Evolutionary conservation across 2,888 invertebrate species (phyloP).

Genomic region (Branchellion lobata): DNA sequence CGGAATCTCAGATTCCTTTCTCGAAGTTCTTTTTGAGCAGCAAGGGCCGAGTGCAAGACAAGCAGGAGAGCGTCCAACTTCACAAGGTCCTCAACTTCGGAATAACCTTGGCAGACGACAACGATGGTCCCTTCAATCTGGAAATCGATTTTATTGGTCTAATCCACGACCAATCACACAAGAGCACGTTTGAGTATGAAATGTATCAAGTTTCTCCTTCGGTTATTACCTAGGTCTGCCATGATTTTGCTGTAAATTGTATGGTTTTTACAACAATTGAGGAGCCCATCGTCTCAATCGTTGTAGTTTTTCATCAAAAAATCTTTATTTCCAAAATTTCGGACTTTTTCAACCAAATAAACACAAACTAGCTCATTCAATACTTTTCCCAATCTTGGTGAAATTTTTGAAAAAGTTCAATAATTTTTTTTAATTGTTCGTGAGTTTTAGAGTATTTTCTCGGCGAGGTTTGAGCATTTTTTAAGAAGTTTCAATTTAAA

Average conservation of each 20-base stretch:
- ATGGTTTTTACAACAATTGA: too few species aligned
- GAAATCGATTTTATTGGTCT: slow-evolving; percentile 91
- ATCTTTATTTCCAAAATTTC: too few species aligned
- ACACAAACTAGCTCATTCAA: too few species aligned
- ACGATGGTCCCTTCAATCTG: slow-evolving; percentile 80
- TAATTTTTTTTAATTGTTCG: too few species aligned
- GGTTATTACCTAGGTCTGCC: slow-evolving; percentile 13
- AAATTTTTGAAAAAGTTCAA: too few species aligned
- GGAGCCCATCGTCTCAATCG: too few species aligned
- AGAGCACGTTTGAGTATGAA: slow-evolving; percentile 89
- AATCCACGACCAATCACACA: slow-evolving; percentile 76
- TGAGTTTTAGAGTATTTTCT: too few species aligned
- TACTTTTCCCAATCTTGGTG: too few species aligned
- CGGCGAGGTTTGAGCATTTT: too few species aligned
- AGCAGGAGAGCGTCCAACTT: slow-evolving; percentile 70
- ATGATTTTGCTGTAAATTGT: slow-evolving; percentile 14
- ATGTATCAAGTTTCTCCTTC: slow-evolving; percentile 68
- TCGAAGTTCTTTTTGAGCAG: slow-evolving; percentile 82
- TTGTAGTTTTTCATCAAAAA: too few species aligned
- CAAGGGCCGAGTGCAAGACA: slow-evolving; percentile 83
- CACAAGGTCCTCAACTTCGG: slow-evolving; percentile 74
- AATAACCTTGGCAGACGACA: slow-evolving; percentile 77
- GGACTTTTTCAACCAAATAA: too few species aligned
- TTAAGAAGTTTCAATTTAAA: too few species aligned
- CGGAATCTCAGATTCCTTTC: slow-evolving; percentile 85